phyloP scores from a whole-genome alignment of 2,797 vertebrate species.

The Diceros bicornis region DNA sequence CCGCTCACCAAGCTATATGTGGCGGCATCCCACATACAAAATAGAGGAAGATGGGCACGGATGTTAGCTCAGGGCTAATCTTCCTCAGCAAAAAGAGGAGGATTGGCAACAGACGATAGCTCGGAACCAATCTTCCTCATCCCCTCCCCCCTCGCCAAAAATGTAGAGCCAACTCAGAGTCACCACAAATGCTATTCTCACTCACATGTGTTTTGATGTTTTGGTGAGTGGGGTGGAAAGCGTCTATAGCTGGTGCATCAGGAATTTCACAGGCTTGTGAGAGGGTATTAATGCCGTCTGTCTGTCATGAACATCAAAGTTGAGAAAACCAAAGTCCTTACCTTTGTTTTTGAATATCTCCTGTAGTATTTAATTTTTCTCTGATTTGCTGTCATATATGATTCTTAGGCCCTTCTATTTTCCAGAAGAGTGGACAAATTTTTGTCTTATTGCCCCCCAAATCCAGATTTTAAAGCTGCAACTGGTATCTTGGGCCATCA shows the following conservation, averaged over 20 bases:
- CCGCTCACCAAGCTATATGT: too few species aligned
- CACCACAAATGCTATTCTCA: background rate
- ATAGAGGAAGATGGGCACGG: too few species aligned
- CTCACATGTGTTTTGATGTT: background rate
- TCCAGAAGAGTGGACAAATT: background rate
- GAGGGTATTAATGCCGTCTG: too few species aligned
- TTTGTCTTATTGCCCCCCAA: background rate
- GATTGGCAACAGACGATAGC: too few species aligned
- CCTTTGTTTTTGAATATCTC: background rate
- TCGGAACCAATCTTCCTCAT: too few species aligned
- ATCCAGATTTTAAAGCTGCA: background rate
- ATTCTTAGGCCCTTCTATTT: background rate
- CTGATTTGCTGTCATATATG: background rate
- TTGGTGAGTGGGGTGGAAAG: background rate
- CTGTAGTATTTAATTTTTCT: background rate
- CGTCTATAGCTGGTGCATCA: background rate
- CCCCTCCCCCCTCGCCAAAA: too few species aligned
- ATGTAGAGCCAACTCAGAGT: background rate
- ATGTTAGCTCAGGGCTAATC: too few species aligned
- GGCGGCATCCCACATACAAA: too few species aligned
- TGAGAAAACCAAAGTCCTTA: background rate
- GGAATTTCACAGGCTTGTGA: background rate
- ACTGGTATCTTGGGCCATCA: fast-evolving
- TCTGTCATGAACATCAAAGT: background rate
- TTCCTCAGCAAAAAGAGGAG: too few species aligned